These are phyloP conservation scores for Drosophila rufa DNA, from an alignment of 1,140 invertebrate species.

Conservation along the genomic window DNA sequence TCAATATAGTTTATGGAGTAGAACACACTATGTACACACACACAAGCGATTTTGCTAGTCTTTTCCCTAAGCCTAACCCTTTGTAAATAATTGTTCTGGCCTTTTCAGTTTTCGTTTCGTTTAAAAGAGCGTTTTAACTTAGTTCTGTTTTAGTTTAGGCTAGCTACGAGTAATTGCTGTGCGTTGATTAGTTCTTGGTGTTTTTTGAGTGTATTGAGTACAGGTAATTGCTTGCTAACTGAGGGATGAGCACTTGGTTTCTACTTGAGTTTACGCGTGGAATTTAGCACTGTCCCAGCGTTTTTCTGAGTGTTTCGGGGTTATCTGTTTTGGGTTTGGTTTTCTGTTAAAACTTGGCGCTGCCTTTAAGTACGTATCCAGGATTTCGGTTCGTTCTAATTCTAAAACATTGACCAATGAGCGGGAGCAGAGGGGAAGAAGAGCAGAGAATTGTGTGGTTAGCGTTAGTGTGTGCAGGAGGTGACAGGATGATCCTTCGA, in stretches of 20 bases:
- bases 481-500: conserved; percentile 29
- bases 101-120: conserved; percentile 11
- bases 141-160: conserved; percentile 27
- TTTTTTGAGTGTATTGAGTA: conserved; percentile 38
- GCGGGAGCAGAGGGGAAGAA: conserved; percentile 54
- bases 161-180: conserved; percentile 63
- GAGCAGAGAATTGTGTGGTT: conserved; percentile 65
- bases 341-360: conserved; percentile 36
- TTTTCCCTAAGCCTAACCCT: conserved; percentile 35
- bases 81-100: conserved; percentile 63
- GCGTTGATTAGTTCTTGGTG: conserved; percentile 56
- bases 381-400: conserved; percentile 57
- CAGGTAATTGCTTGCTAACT: conserved; percentile 31
- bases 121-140: conserved; percentile 36
- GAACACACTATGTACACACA: conserved; percentile 34
- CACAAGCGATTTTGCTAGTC: conserved; percentile 42
- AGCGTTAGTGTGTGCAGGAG: conserved; percentile 49
- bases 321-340: conserved; percentile 18
- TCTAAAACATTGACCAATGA: conserved; percentile 62
- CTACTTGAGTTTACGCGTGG: conserved; percentile 40
- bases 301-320: conserved; percentile 1
- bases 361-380: conserved; percentile 31
- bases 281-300: conserved; percentile 10
- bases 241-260: conserved; percentile 54
- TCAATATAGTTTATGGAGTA: conserved; percentile 2